A percentile compares a stretch with the other conserved stretches of the same genome.
Conservation (phyloP, 2,797 vertebrate species). For the Lutjanus campechanus region DNA sequence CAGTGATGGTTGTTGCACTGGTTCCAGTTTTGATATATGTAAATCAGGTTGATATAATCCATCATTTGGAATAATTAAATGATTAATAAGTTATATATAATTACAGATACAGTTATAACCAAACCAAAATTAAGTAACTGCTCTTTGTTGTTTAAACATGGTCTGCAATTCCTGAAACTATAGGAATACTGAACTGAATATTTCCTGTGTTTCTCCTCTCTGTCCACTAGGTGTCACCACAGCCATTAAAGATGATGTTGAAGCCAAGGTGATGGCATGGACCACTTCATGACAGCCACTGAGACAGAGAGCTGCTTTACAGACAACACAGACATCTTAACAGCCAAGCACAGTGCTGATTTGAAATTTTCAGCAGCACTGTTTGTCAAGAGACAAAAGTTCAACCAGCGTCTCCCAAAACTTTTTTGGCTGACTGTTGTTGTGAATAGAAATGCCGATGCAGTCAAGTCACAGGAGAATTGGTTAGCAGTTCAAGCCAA, state of each 20-base stretch:
- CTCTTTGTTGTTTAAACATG: not conserved
- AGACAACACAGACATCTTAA: constrained; percentile 28
- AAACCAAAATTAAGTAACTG: not conserved
- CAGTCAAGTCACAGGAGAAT: not conserved
- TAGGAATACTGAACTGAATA: not conserved
- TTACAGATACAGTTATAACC: not conserved
- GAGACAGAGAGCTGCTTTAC: constrained; percentile 11
- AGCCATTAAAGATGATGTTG: constrained; percentile 53
- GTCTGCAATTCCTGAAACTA: not conserved
- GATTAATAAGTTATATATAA: not conserved
- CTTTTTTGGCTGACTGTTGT: not conserved
- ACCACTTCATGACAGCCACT: constrained; percentile 16
- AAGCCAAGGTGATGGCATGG: constrained; percentile 17
- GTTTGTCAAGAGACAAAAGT: constrained; percentile 16
- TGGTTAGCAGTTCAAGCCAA: not conserved
- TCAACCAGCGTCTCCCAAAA: not conserved
- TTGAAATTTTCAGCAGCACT: constrained; percentile 10
- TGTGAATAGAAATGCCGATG: constrained; percentile 2
- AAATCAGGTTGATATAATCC: not conserved
- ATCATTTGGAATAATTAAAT: not conserved
- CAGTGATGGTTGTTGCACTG: not conserved
- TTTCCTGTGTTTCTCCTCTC: constrained; percentile 52
- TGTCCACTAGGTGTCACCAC: constrained; percentile 77
- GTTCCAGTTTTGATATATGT: not conserved
- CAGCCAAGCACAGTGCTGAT: constrained; percentile 7